Percentiles rank a stretch among this genome's conserved stretches.
phyloP scores from a whole-genome alignment of 2,888 invertebrate genomes.

The Nematopogon swammerdamellus region DNA sequence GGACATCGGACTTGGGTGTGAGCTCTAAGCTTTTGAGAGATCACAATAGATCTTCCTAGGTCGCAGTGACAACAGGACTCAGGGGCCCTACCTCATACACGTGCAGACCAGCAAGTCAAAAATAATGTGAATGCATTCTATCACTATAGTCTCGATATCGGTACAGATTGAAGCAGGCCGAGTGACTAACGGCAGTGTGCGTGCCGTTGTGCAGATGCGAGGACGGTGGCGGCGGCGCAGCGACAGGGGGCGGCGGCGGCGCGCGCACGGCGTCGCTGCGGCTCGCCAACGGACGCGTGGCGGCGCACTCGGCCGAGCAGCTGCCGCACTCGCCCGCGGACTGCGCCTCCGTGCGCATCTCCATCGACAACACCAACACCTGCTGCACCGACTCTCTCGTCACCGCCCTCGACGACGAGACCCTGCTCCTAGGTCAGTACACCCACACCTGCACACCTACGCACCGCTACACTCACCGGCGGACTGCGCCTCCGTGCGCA shows the following conservation, averaged over 20 bases:
- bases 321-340: constrained; percentile 57
- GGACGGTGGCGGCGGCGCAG: constrained; percentile 32
- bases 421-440: constrained; percentile 68
- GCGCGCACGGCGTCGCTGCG: constrained; percentile 68
- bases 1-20: too few relatives aligned
- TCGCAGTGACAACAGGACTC: too few relatives aligned
- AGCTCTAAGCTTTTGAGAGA: too few relatives aligned
- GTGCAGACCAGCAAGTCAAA: too few relatives aligned
- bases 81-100: too few relatives aligned
- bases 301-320: constrained; percentile 56
- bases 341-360: constrained; percentile 63
- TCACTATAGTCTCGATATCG: too few relatives aligned
- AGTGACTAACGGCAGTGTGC: too few relatives aligned
- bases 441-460: constrained; percentile 44
- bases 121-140: too few relatives aligned
- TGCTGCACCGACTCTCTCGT: constrained; percentile 90
- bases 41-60: too few relatives aligned
- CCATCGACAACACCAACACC: constrained; percentile 85
- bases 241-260: constrained; percentile 33
- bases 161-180: too few relatives aligned
- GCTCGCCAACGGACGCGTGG: constrained; percentile 68
- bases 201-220: constrained; percentile 38
- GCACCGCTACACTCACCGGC: constrained; percentile 53
- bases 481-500: constrained; percentile 58
- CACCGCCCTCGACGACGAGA: constrained; percentile 93